These are phyloP conservation scores for Malurus melanocephalus DNA, from an alignment of 2,113 vertebrate species.

Conservation along the genomic window DNA sequence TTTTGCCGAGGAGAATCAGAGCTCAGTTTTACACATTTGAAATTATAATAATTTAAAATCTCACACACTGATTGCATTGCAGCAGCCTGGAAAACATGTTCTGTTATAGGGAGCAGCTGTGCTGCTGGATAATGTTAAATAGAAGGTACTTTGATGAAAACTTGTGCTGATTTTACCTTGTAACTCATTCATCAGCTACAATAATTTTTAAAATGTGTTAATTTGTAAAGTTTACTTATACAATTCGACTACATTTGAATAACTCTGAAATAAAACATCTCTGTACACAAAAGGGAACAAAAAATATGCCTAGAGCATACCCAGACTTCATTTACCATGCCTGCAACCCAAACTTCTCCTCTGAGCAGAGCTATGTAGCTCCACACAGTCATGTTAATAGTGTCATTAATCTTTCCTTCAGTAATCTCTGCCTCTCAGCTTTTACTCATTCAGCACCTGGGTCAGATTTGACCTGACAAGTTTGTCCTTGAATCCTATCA, in stretches of 20 bases:
- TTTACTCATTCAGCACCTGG: constrained; percentile 32
- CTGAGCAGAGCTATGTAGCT: not conserved
- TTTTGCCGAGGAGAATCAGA: not conserved
- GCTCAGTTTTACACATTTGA: not conserved
- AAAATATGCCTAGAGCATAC: not conserved
- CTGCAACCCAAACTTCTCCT: not conserved
- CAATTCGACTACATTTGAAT: not conserved
- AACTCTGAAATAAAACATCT: not conserved
- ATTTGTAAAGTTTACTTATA: not conserved
- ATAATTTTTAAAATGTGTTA: not conserved
- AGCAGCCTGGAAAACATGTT: not conserved
- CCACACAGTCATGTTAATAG: not conserved
- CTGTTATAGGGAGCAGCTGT: not conserved
- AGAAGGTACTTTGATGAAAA: not conserved
- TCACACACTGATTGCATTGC: not conserved
- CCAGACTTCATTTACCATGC: not conserved
- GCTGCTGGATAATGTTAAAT: not conserved
- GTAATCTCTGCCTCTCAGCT: constrained; percentile 27
- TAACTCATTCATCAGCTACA: not conserved
- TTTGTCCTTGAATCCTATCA: constrained; percentile 38
- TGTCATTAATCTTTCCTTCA: constrained; percentile 36
- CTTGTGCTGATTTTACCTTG: not conserved
- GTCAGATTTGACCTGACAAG: constrained; percentile 43
- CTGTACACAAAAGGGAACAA: not conserved
- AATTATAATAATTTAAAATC: not conserved